Conservation (phyloP, 2,113 vertebrate species). For the Melanostigma gelatinosum region DNA sequence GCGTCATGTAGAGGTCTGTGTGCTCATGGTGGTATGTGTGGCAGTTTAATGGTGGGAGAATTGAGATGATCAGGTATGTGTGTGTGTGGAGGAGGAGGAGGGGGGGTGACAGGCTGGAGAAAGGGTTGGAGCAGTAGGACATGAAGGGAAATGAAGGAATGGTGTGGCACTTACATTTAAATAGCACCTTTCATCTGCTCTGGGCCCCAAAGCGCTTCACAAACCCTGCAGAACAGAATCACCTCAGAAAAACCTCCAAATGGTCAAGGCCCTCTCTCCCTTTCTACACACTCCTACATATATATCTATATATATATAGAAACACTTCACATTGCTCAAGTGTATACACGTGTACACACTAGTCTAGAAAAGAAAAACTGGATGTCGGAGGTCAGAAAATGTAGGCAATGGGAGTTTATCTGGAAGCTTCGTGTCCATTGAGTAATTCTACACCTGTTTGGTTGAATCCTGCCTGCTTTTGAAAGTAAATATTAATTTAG, state of each 20-base stretch:
- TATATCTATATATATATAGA: slow-evolving; percentile 20
- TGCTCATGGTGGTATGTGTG: slow-evolving; percentile 67
- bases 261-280: slow-evolving; percentile 77
- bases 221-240: slow-evolving; percentile 90
- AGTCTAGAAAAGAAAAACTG: slow-evolving; percentile 16
- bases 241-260: slow-evolving; percentile 87
- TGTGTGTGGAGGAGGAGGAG: slow-evolving; percentile 30
- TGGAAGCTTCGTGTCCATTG: slow-evolving; percentile 9
- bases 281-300: slow-evolving; percentile 65
- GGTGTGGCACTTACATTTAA: slow-evolving; percentile 90
- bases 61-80: slow-evolving; percentile 55
- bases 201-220: slow-evolving; percentile 89
- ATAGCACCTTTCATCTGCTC: slow-evolving; percentile 90
- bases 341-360: slow-evolving; percentile 52
- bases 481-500: slow-evolving; percentile 8
- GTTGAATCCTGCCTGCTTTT: slow-evolving; percentile 17
- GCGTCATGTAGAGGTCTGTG: slow-evolving; percentile 54
- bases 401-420: slow-evolving; percentile 18
- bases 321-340: slow-evolving; percentile 66
- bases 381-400: slow-evolving; percentile 25
- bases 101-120: slow-evolving; percentile 71
- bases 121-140: slow-evolving; percentile 77
- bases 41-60: slow-evolving; percentile 63
- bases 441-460: slow-evolving; percentile 4
- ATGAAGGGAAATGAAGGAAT: slow-evolving; percentile 87